Conservation (phyloP, 1,140 invertebrate species). For the Scaptomyza pallida region DNA sequence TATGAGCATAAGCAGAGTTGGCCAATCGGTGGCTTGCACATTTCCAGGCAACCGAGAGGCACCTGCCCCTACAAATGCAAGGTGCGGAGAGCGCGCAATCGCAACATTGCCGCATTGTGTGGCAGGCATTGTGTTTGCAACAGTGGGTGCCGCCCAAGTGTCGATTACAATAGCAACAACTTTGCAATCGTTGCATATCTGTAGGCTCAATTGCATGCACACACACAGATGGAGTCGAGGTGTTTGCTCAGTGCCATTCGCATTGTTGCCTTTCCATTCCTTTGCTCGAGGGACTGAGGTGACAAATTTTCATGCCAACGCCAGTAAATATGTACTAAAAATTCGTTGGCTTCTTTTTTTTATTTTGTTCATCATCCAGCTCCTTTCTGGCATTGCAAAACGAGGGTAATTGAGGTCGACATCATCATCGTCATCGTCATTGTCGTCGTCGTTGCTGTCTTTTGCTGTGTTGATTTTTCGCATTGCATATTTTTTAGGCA, state of each 20-base stretch:
- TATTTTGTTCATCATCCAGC: conserved; percentile 16
- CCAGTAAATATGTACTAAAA: conserved; percentile 73
- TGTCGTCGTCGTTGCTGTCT: conserved; percentile 30
- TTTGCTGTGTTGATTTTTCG: conserved; percentile 77
- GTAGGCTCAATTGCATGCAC: conserved; percentile 68
- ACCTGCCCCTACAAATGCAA: conserved; percentile 63
- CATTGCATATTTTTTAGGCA: conserved; percentile 75
- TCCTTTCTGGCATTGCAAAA: conserved; percentile 56
- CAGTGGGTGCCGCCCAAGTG: conserved; percentile 71
- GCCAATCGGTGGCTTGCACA: conserved; percentile 67
- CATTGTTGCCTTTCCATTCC: conserved; percentile 28
- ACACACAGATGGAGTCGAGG: conserved; percentile 27
- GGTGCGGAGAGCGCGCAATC: conserved; percentile 56
- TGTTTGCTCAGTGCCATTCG: conserved; percentile 65
- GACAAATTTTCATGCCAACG: conserved; percentile 81
- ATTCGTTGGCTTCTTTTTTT: conserved; percentile 40
- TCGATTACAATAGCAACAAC: conserved; percentile 73
- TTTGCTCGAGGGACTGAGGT: conserved; percentile 47
- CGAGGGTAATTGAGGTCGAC: conserved; percentile 81
- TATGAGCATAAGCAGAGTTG: conserved; percentile 40
- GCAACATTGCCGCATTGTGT: conserved; percentile 29
- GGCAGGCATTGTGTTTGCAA: conserved; percentile 55
- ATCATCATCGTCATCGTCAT: conserved; percentile 34
- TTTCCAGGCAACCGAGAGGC: conserved; percentile 61
- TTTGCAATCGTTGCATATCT: conserved; percentile 68